These are phyloP conservation scores for Drosophila leontia DNA, from an alignment of 1,140 invertebrate species.

Conservation along the genomic window DNA sequence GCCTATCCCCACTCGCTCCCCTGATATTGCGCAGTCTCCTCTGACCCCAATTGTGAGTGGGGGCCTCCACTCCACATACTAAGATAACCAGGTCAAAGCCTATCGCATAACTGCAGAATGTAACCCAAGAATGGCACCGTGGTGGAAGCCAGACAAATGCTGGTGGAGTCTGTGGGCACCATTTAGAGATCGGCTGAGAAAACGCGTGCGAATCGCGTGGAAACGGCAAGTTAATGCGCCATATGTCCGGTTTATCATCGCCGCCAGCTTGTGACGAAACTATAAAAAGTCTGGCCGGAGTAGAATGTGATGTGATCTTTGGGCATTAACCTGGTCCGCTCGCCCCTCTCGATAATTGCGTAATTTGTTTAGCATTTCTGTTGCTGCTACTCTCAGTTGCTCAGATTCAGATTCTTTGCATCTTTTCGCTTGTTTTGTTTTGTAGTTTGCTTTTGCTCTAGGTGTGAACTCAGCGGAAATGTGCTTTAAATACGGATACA, in stretches of 20 bases:
- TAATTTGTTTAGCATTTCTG: constrained; percentile 61
- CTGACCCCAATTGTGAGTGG: constrained; percentile 22
- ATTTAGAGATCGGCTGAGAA: constrained; percentile 39
- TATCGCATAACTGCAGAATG: constrained; percentile 27
- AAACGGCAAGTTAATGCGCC: constrained; percentile 39
- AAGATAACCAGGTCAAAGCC: constrained; percentile 24
- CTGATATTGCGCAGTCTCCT: constrained; percentile 22
- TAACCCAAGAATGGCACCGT: constrained; percentile 27
- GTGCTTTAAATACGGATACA: constrained; percentile 27
- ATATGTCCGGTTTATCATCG: constrained; percentile 46
- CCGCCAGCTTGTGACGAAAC: constrained; percentile 30
- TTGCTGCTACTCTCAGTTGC: constrained; percentile 9
- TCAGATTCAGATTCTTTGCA: constrained; percentile 41
- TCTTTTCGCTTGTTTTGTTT: constrained; percentile 34
- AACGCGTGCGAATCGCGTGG: constrained; percentile 44
- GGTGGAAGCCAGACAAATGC: constrained; percentile 53
- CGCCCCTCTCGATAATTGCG: constrained; percentile 53
- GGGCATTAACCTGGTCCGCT: constrained; percentile 29
- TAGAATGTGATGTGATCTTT: constrained; percentile 41
- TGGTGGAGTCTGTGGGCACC: constrained; percentile 22
- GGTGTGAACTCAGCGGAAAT: constrained; percentile 55
- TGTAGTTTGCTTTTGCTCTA: constrained; percentile 21
- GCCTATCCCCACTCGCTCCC: not conserved
- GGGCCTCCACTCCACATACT: constrained; percentile 1
- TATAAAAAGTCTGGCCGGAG: constrained; percentile 38